Percentiles rank a stretch among this genome's conserved stretches.
Conservation (phyloP, 2,888 invertebrate genomes). For the Lepidochitona cinerea region DNA sequence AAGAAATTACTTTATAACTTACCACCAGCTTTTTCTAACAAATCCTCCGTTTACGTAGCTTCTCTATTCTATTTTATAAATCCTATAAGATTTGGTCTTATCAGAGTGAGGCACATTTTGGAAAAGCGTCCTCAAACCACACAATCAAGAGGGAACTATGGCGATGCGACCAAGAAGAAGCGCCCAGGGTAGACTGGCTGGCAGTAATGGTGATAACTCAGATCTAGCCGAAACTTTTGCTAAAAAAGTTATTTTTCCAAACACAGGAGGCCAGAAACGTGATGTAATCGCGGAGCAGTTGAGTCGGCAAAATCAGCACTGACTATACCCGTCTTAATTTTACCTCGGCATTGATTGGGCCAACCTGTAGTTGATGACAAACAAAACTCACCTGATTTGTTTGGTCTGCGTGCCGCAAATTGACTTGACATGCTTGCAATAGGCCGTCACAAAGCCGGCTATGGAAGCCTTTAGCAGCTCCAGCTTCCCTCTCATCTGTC, state of each 20-base stretch:
- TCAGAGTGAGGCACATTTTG: too few species aligned
- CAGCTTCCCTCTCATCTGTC: background rate
- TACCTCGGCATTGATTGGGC: background rate
- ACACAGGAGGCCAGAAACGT: background rate
- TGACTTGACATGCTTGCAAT: slow-evolving; percentile 1
- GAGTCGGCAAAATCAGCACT: background rate
- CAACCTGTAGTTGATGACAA: background rate
- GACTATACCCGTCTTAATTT: background rate
- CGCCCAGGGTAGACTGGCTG: too few species aligned
- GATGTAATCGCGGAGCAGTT: background rate
- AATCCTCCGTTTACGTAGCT: too few species aligned
- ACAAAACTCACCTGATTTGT: slow-evolving; percentile 2
- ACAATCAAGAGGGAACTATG: too few species aligned
- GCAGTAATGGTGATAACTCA: too few species aligned
- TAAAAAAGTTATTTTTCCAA: background rate
- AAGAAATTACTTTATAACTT: too few species aligned
- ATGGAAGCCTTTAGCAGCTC: slow-evolving; percentile 4
- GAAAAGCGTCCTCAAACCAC: too few species aligned
- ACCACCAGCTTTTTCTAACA: too few species aligned
- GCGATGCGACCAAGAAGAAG: too few species aligned
- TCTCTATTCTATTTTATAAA: too few species aligned
- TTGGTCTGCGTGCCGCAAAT: background rate
- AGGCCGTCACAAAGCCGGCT: background rate
- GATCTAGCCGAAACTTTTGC: too few species aligned
- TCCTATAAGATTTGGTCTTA: too few species aligned